These are phyloP conservation scores for Aelia acuminata DNA, from an alignment of 2,888 invertebrate genomes.

Conservation along the genomic window DNA sequence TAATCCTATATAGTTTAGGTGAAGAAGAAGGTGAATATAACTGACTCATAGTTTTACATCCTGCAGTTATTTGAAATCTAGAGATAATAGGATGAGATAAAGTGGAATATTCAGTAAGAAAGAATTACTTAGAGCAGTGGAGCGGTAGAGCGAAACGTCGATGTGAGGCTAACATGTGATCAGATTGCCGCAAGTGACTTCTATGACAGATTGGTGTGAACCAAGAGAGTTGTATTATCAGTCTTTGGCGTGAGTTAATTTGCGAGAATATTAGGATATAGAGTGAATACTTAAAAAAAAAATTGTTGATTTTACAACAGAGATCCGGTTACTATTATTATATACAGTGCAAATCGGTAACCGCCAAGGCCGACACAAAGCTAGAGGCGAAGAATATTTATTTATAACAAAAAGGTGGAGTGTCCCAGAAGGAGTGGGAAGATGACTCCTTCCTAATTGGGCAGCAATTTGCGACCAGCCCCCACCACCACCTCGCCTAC, in stretches of 20 bases:
- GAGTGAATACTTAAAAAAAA: too few species aligned
- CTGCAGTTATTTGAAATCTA: background rate
- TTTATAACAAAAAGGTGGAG: background rate
- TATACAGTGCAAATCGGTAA: background rate
- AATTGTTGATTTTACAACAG: background rate
- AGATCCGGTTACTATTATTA: background rate
- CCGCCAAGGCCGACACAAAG: background rate
- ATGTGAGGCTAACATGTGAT: background rate
- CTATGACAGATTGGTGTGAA: background rate
- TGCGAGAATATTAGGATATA: background rate
- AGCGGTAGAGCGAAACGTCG: background rate
- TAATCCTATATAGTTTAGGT: background rate
- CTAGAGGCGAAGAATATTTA: background rate
- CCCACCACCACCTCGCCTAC: background rate
- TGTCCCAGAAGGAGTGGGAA: constrained; percentile 10
- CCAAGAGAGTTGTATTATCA: background rate
- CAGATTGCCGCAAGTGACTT: background rate
- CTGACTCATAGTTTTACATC: background rate
- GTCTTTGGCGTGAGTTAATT: background rate
- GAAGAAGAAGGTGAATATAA: background rate
- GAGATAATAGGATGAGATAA: background rate
- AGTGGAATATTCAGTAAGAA: background rate
- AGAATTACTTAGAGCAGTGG: background rate
- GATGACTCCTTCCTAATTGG: constrained; percentile 11
- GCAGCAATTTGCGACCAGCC: background rate